Conservation (phyloP, 2,113 vertebrate species). For the Orthonyx spaldingii region DNA sequence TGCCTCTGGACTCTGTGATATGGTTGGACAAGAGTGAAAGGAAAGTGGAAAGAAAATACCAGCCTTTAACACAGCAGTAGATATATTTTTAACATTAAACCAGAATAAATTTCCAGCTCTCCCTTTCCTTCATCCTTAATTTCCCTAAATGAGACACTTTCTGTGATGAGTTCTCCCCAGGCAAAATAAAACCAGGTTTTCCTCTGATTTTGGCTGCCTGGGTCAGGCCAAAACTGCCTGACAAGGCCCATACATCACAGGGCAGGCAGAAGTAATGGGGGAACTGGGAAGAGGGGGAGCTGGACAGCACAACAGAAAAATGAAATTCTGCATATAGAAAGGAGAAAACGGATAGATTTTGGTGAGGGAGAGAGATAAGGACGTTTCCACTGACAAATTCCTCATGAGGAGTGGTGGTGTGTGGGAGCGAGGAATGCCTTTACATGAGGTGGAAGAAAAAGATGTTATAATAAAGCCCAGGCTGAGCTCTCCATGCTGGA, state of each 20-base stretch:
- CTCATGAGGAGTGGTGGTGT: not conserved
- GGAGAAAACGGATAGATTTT: not conserved
- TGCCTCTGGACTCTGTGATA: not conserved
- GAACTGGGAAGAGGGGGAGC: not conserved
- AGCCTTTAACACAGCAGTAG: not conserved
- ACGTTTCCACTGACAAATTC: not conserved
- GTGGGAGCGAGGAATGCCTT: not conserved
- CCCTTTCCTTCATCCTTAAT: constrained; percentile 51
- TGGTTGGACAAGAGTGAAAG: not conserved
- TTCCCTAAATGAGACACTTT: constrained; percentile 61
- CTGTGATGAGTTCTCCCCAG: constrained; percentile 62
- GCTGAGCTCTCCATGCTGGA: not conserved
- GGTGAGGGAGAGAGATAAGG: constrained; percentile 1
- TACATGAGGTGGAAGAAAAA: not conserved
- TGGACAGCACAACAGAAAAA: not conserved
- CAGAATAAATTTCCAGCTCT: constrained; percentile 43
- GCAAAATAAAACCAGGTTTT: constrained; percentile 65
- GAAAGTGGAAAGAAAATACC: not conserved
- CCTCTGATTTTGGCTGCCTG: constrained; percentile 60
- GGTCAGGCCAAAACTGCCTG: constrained; percentile 39
- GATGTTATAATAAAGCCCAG: not conserved
- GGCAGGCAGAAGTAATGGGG: not conserved
- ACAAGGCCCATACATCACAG: not conserved
- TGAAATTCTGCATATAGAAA: not conserved
- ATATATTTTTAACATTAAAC: constrained; percentile 19